Evolutionary conservation across 2,888 invertebrate species (phyloP).

Genomic region (Ormyrus thymus): DNA sequence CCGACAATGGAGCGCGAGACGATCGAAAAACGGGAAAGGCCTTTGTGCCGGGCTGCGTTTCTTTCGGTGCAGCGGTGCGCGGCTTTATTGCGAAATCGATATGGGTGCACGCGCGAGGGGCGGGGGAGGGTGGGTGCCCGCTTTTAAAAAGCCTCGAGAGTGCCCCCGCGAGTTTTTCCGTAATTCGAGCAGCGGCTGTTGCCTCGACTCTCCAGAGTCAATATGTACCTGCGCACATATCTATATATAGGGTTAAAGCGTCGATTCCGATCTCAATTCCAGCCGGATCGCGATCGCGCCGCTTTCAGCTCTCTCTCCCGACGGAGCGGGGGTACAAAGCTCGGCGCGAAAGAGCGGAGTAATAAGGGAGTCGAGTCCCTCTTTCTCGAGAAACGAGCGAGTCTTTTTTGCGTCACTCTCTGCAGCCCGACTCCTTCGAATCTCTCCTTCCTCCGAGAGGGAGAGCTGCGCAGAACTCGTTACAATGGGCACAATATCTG

Average conservation of each 20-base stretch:
- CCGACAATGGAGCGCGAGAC: not conserved
- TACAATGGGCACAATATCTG: constrained; percentile 47
- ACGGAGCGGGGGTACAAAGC: no score
- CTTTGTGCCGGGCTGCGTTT: constrained; percentile 9
- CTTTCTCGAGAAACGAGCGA: no score
- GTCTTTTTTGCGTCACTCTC: no score
- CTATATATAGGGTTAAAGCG: not conserved
- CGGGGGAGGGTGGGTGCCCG: not conserved
- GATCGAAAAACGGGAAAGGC: constrained; percentile 38
- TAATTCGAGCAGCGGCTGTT: constrained; percentile 19
- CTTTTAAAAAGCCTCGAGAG: constrained; percentile 29
- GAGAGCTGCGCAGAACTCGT: not conserved
- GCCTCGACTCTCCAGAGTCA: constrained; percentile 3
- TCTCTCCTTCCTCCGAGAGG: not conserved
- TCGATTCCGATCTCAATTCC: constrained; percentile 19
- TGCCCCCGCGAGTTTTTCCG: constrained; percentile 14
- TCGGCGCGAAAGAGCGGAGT: no score
- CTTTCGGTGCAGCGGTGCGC: not conserved
- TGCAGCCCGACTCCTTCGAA: no score
- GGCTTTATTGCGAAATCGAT: constrained; percentile 46
- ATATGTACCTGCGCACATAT: not conserved
- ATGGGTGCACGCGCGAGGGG: not conserved
- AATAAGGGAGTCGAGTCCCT: no score
- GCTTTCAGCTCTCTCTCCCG: not conserved
- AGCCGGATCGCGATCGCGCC: not conserved